Base-by-base conservation (phyloP, 2,888 invertebrate genomes). In the Stictocephala bisonia region DNA sequence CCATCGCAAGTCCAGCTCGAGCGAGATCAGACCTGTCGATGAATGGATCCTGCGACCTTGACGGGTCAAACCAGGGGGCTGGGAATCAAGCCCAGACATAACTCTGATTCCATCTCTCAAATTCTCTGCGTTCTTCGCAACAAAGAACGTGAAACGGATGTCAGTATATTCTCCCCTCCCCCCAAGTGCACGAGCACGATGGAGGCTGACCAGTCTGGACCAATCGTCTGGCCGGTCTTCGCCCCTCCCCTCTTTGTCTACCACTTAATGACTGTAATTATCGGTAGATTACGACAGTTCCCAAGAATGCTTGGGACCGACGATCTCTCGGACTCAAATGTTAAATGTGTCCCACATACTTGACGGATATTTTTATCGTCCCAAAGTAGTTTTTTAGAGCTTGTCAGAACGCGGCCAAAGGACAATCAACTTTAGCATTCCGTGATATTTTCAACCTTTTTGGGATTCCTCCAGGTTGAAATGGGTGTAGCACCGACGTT, bases 311-410 rank as follows among this genome's bases (percentile, higher is more conserved):
- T 27, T 27, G 44, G 15, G 64, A 44, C 24, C 64, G 26, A 64
- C n/a, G n/a, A n/a, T n/a, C n/a, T n/a, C n/a, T n/a, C n/a, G n/a
- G n/a, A n/a, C 64, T 29, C 27, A 64, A 64, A 64, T 64, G 64
- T 64, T 64, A 64, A 64, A 64, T 64, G 64, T 64, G 44, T 64
- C 64, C 64, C 64, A 64, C 64, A 64, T 64, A 44, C 44, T 64
- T 27, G 64, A 20, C 44, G 44, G 64, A 64, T 64, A 64, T 64
- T 64, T 64, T 64, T 64, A 64, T 64, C 64, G 64, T 24, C 44
- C 44, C 15, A 64, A 64, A 64, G 64, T 64, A 64, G 64, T 64
- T 64, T 64, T 64, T 64, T 64, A 64, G 64, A 44, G 9, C 15
- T 44, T 35, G 35, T n/a, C 44, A 7, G 44, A 44, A 44, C 15